phyloP scores from a whole-genome alignment of 2,797 vertebrate genomes.

The Percopsis omiscomaycus region DNA sequence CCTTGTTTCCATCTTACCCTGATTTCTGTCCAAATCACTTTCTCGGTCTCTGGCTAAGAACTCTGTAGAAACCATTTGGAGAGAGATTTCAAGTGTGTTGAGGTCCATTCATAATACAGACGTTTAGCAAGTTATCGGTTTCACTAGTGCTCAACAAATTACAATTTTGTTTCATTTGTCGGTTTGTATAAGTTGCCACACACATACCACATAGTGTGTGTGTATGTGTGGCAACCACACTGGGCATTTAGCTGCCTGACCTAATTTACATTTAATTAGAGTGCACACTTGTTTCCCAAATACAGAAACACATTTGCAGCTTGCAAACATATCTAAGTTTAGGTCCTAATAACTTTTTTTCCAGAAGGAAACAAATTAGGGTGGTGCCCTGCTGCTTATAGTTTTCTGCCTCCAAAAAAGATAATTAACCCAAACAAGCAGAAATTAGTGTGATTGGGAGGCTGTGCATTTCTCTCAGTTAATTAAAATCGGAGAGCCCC shows the following conservation, averaged over 20 bases:
- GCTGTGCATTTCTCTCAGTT: slow-evolving; percentile 55
- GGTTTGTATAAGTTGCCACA: slow-evolving; percentile 7
- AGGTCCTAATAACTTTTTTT: slow-evolving; percentile 38
- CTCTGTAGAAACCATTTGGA: slow-evolving; percentile 1
- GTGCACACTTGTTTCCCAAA: slow-evolving; percentile 41
- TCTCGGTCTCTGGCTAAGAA: neutral
- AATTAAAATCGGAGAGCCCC: slow-evolving; percentile 69
- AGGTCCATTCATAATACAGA: neutral
- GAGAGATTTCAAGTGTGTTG: neutral
- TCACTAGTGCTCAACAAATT: slow-evolving; percentile 14
- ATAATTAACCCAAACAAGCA: slow-evolving; percentile 77
- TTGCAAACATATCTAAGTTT: slow-evolving; percentile 58
- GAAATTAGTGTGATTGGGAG: slow-evolving; percentile 68
- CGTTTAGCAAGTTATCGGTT: neutral
- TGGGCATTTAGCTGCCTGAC: slow-evolving; percentile 47
- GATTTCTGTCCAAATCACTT: neutral
- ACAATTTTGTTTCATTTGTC: slow-evolving; percentile 24
- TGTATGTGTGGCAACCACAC: slow-evolving; percentile 21
- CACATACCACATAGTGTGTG: neutral
- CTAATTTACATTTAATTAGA: slow-evolving; percentile 66
- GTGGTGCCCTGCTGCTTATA: slow-evolving; percentile 69
- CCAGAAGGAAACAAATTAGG: slow-evolving; percentile 70
- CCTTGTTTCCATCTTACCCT: neutral
- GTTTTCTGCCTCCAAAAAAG: slow-evolving; percentile 71
- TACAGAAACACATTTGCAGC: slow-evolving; percentile 37